Percentiles rank a stretch among this genome's conserved stretches.
Conservation (phyloP, 1,140 invertebrate genomes). For the Araneus ventricosus region DNA sequence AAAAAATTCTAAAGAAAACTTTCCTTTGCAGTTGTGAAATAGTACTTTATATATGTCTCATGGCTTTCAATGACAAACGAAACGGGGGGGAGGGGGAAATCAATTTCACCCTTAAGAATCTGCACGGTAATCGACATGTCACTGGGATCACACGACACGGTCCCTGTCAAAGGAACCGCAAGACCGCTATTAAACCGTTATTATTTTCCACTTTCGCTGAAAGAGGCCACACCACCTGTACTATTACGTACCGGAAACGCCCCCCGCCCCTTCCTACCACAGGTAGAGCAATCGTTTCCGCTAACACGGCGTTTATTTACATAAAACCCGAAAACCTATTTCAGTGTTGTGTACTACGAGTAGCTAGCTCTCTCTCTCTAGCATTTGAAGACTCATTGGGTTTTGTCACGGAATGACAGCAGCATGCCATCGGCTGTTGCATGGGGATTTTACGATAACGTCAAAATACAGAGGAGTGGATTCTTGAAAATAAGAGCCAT, state of each 20-base stretch:
- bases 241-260: conserved; percentile 26
- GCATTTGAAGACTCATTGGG: neutral
- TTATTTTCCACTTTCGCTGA: neutral
- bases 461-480: neutral
- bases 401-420: neutral
- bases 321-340: conserved; percentile 57
- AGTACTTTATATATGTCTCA: too few relatives aligned
- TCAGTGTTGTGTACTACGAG: neutral
- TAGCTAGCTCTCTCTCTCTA: neutral
- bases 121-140: too few relatives aligned
- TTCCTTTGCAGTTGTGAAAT: too few relatives aligned
- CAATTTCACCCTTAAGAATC: too few relatives aligned
- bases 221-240: neutral
- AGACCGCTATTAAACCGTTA: neutral
- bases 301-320: conserved; percentile 7
- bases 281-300: conserved; percentile 39
- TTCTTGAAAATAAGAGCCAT: neutral
- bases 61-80: too few relatives aligned
- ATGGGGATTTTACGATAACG: neutral
- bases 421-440: neutral
- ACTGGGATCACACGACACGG: neutral
- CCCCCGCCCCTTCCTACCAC: neutral
- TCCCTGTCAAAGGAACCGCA: neutral
- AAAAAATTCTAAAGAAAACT: too few relatives aligned
- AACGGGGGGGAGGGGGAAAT: too few relatives aligned